Base-by-base conservation (phyloP, 2,888 invertebrate species). In the Hyles lineata region DNA sequence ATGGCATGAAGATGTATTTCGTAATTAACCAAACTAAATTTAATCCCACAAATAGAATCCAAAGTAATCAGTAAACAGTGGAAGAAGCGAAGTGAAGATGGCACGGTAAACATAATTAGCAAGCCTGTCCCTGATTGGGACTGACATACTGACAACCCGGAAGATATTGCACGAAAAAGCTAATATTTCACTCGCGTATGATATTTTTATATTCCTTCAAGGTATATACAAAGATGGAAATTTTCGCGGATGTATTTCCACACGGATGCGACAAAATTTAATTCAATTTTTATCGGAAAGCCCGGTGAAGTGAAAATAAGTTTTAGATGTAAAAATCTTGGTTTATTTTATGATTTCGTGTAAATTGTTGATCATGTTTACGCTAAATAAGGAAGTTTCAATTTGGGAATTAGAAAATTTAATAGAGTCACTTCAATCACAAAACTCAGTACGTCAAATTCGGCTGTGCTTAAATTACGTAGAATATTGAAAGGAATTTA, bases 51-150 rank as follows among this genome's bases (percentile, higher is more conserved):
- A 25, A 29, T 2, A n/a, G 74, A 73, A 74, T 74, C 73, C 43
- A 52, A 69, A 69, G 23, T 78, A 84, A 85, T 83, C 81, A 84
- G 82, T 79, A 87, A 84, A 83, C 82, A 85, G 83, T 85, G 81
- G 81, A 82, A 84, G 80, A 82, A 81, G 77, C 70, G 76, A 78
- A 81, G 79, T 80, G 79, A 84, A 79, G 83, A 83, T 84, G 86
- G 87, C 85, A 87, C 83, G 84, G 89, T 86, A 90, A 91, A 92
- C 89, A 89, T 90, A 90, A 91, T 92, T 91, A 90, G 88, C 85
- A 83, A 83, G 83, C 83, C 83, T 85, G 84, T 86, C 82, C 85
- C 86, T 90, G 89, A 91, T 91, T 91, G 87, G 86, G 89, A 79
- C 81, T 88, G 88, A 89, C 89, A 77, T 80, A 83, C 80, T 83